phyloP scores from a whole-genome alignment of 2,113 vertebrate genomes.

The Nerophis lumbriciformis region DNA sequence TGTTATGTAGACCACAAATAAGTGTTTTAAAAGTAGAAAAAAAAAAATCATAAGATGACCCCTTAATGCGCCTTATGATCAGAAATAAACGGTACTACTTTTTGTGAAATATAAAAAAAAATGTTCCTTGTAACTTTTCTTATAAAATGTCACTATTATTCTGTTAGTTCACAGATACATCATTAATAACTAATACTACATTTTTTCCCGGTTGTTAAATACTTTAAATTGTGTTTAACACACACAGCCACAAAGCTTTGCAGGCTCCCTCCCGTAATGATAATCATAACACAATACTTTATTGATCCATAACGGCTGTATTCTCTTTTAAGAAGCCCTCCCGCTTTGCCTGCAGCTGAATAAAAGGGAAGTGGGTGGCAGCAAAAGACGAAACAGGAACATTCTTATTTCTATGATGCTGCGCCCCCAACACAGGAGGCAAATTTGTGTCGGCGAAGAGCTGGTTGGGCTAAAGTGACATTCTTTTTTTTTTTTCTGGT shows the following conservation, averaged over 20 bases:
- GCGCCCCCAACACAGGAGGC: neutral
- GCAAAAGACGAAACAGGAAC: slow-evolving; percentile 5
- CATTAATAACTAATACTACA: too few species aligned
- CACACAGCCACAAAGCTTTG: slow-evolving; percentile 1
- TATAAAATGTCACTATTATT: too few species aligned
- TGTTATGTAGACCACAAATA: too few species aligned
- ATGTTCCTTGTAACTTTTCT: too few species aligned
- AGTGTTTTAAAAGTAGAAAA: too few species aligned
- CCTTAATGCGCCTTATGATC: neutral
- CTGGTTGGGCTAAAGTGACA: slow-evolving; percentile 18
- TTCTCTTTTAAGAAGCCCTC: slow-evolving; percentile 13
- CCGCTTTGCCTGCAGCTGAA: neutral
- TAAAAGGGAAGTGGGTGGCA: slow-evolving; percentile 1
- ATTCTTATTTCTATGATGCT: neutral
- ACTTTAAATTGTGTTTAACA: too few species aligned
- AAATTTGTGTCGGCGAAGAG: slow-evolving; percentile 19
- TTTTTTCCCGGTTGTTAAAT: too few species aligned
- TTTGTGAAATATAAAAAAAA: too few species aligned
- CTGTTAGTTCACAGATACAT: too few species aligned
- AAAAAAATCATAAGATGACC: neutral
- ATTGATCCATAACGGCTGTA: slow-evolving; percentile 32
- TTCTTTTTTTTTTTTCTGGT: too few species aligned
- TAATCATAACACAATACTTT: slow-evolving; percentile 27
- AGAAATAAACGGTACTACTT: neutral
- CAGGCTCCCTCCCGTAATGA: too few species aligned